Base-by-base conservation (phyloP, 30 jellyfish, hydroid and myxozoan genomes). In the Chrysaora quinquecirrha region DNA sequence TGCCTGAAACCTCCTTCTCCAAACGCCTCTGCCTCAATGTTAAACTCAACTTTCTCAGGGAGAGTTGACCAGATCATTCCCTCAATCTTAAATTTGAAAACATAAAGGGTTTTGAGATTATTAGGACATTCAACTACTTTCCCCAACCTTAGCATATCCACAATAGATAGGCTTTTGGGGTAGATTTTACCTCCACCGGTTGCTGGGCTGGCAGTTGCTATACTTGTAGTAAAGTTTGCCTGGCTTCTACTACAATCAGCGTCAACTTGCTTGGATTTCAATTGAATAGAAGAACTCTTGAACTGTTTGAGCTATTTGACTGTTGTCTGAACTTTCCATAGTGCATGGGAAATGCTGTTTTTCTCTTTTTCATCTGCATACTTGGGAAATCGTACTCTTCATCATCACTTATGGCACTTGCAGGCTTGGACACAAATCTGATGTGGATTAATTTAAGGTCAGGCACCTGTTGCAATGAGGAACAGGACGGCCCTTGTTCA, bases 141-240 rank as follows among this genome's bases (percentile, higher is more conserved):
- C 48, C 90, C 84, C 22, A 80, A 38, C 75, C 34, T 76, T 64
- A 76, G n/a, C 75, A 65, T 65, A 46, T 61, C 84, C 31, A 75
- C 38, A 64, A 66, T 61, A 48, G 90, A 71, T 20, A 76, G 30
- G 34, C 91, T 76, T 75, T 86, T 86, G 20, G 79, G 70, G 74
- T 74, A 74, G 60, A 28, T 61, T 11, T 70, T 19, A 10, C 29
- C 29, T 52, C 68, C 68, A 10, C 29, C 29, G 68, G 68, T 10
- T 16, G 68, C 68, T 52, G 6, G 9, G 29, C 68, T 52, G 68
- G 68, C 68, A 52, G 68, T 16, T 52, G 29, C 68, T 10, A 52
- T 52, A 52, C 54, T 38, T 38, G 54, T 38, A 38, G 54, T 38
- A 65, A 27, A 49, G 20, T 30, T 65, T 65, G 54, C 56, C 78